Conservation (phyloP, 1,140 invertebrate species). For the Gonatopus flavifemur region DNA sequence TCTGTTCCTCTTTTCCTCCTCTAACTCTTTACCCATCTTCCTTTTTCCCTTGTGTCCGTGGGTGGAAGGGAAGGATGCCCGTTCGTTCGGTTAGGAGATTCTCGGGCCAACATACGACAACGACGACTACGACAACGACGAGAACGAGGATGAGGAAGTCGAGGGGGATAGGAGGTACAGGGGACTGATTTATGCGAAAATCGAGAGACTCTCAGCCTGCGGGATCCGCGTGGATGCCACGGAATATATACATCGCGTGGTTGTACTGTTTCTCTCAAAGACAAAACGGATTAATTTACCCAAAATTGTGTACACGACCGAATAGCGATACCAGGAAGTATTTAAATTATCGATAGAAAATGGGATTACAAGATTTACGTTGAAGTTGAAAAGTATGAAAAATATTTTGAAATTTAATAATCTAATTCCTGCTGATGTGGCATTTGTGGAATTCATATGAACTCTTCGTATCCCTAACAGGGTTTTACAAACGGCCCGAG, state of each 20-base stretch:
- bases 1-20: slow-evolving; percentile 6
- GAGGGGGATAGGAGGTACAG: slow-evolving; percentile 15
- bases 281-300: slow-evolving; percentile 29
- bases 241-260: slow-evolving; percentile 22
- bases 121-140: neutral
- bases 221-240: too few relatives aligned
- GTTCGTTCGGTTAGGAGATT: neutral
- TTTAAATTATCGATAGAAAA: too few relatives aligned
- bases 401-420: too few relatives aligned
- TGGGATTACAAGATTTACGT: too few relatives aligned
- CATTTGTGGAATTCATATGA: too few relatives aligned
- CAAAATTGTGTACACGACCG: slow-evolving; percentile 21
- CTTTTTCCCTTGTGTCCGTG: slow-evolving; percentile 20
- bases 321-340: slow-evolving; percentile 26
- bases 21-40: slow-evolving; percentile 18
- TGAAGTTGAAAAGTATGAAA: too few relatives aligned
- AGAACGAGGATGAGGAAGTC: slow-evolving; percentile 11
- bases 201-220: slow-evolving; percentile 25
- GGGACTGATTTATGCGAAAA: slow-evolving; percentile 42
- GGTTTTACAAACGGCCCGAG: too few relatives aligned
- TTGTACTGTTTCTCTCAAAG: slow-evolving; percentile 27
- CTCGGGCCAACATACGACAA: too few relatives aligned
- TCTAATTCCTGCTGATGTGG: too few relatives aligned
- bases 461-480: too few relatives aligned
- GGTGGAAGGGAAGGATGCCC: slow-evolving; percentile 23